phyloP scores from a whole-genome alignment of 2,888 invertebrate species.

The Urechis unicinctus region DNA sequence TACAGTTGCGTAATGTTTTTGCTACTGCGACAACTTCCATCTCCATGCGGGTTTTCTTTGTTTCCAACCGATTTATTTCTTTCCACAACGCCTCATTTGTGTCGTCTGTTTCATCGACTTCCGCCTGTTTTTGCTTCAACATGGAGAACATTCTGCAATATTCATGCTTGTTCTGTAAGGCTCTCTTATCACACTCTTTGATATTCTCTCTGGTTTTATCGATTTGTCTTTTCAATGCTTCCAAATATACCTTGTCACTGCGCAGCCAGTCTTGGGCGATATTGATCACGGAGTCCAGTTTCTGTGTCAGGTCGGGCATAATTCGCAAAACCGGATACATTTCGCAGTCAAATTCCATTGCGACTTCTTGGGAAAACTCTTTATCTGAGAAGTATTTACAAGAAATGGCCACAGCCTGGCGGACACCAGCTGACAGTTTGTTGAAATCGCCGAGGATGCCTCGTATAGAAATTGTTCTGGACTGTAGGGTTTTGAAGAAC shows the following conservation, averaged over 20 bases:
- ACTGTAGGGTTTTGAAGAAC: slow-evolving; percentile 5
- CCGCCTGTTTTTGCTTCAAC: slow-evolving; percentile 6
- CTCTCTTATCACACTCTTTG: slow-evolving; percentile 1
- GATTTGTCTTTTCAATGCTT: slow-evolving; percentile 6
- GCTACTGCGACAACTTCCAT: no score
- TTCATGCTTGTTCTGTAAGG: not conserved
- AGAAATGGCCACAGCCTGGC: not conserved
- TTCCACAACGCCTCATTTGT: no score
- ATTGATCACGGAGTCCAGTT: slow-evolving; percentile 5
- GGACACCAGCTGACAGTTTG: not conserved
- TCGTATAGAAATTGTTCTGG: not conserved
- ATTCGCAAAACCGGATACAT: slow-evolving; percentile 4
- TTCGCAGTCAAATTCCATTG: slow-evolving; percentile 7
- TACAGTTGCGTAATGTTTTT: no score
- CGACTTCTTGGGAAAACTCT: slow-evolving; percentile 8
- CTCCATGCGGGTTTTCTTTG: no score
- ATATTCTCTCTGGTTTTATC: slow-evolving; percentile 2
- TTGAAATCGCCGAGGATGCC: slow-evolving; percentile 4
- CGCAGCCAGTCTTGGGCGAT: slow-evolving; percentile 11
- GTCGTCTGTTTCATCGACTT: not conserved
- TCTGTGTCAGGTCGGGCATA: slow-evolving; percentile 9
- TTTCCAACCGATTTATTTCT: no score
- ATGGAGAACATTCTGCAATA: slow-evolving; percentile 1
- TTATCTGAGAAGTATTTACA: slow-evolving; percentile 4
- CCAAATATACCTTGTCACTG: slow-evolving; percentile 12